Percentiles rank a stretch among this genome's conserved stretches.
phyloP scores from a whole-genome alignment of 2,113 vertebrate genomes.

The Pholis gunnellus region DNA sequence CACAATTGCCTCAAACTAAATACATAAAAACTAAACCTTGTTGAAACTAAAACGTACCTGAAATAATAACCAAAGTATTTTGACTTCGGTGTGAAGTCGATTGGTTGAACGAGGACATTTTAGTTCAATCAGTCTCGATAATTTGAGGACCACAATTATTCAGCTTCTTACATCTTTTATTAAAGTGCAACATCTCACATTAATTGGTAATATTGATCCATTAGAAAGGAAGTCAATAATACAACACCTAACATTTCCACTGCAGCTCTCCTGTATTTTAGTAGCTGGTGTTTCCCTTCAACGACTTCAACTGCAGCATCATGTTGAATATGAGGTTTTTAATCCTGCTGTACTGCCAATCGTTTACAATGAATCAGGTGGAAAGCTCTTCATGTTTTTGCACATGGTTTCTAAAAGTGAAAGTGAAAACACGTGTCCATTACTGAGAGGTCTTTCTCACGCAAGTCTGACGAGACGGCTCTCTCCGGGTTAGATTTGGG shows the following conservation, averaged over 20 bases:
- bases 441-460: too few relatives aligned
- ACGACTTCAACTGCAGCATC: not conserved
- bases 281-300: not conserved
- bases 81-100: too few relatives aligned
- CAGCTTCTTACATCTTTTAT: not conserved
- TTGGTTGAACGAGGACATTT: not conserved
- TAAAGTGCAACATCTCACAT: not conserved
- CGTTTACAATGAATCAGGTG: not conserved
- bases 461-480: too few relatives aligned
- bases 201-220: not conserved
- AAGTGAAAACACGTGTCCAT: too few relatives aligned
- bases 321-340: not conserved
- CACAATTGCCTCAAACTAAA: not conserved
- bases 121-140: not conserved
- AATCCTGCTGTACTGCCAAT: not conserved
- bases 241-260: not conserved
- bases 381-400: not conserved
- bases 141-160: conserved; percentile 13
- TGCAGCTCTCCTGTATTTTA: not conserved
- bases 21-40: not conserved
- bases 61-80: too few relatives aligned
- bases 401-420: not conserved
- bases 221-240: not conserved
- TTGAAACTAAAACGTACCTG: too few relatives aligned
- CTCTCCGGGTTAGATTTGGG: too few relatives aligned